Conservation (phyloP, 1,140 invertebrate species). For the Caenorhabditis remanei region DNA sequence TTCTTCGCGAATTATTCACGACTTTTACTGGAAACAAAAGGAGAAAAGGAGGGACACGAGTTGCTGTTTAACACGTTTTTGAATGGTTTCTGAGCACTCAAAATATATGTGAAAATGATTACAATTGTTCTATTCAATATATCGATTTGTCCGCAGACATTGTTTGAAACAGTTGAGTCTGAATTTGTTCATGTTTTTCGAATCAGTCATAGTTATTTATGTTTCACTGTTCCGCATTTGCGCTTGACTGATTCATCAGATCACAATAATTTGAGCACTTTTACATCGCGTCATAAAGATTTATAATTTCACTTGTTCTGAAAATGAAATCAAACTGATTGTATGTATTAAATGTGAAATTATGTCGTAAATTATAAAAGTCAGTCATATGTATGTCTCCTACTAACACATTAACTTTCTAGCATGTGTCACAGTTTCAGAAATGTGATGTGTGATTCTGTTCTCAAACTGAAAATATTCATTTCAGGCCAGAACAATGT, state of each 20-base stretch:
- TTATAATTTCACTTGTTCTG: too few species aligned
- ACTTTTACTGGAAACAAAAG: neutral
- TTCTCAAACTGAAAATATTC: neutral
- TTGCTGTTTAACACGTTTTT: slow-evolving; percentile 16
- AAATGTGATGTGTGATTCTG: neutral
- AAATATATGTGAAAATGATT: neutral
- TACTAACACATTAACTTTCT: slow-evolving; percentile 48
- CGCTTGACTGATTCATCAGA: too few species aligned
- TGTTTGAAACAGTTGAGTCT: neutral
- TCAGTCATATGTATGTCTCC: too few species aligned
- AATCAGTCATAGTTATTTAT: too few species aligned
- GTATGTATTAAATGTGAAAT: too few species aligned
- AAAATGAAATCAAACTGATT: too few species aligned
- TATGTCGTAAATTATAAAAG: too few species aligned
- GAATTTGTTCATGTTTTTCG: neutral
- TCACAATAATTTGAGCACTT: too few species aligned
- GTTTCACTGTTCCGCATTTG: too few species aligned
- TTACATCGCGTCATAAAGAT: too few species aligned
- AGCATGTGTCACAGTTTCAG: neutral
- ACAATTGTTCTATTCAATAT: neutral
- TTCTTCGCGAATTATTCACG: neutral
- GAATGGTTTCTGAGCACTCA: slow-evolving; percentile 28
- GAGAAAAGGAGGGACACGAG: neutral
- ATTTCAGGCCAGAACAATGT: slow-evolving; percentile 50
- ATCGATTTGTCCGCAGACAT: neutral